Evolutionary conservation across 1,140 invertebrate species (phyloP).

Genomic region (Halictus rubicundus): DNA sequence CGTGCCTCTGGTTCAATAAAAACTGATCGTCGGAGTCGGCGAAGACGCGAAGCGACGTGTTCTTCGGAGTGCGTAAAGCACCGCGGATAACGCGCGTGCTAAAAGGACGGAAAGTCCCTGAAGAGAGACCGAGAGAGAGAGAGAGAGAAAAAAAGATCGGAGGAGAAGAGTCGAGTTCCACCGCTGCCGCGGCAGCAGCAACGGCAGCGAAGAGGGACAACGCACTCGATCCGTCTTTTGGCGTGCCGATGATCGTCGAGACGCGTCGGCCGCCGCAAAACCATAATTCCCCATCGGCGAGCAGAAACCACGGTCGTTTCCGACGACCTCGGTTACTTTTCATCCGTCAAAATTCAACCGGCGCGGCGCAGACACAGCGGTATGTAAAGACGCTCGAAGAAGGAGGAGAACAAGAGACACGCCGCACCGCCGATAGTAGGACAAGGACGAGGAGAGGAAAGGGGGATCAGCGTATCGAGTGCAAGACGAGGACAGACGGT

Average conservation of each 20-base stretch:
- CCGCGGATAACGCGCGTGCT: slow-evolving; percentile 38
- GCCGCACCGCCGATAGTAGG: slow-evolving; percentile 5
- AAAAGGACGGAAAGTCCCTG: slow-evolving; percentile 9
- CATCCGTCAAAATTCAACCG: slow-evolving; percentile 61
- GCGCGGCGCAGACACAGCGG: slow-evolving; percentile 42
- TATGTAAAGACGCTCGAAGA: slow-evolving; percentile 24
- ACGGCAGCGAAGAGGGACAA: slow-evolving; percentile 9
- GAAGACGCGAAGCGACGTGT: slow-evolving; percentile 30
- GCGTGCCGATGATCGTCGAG: slow-evolving; percentile 38
- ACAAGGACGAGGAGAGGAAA: slow-evolving; percentile 17
- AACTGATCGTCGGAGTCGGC: slow-evolving; percentile 26
- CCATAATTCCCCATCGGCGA: slow-evolving; percentile 53
- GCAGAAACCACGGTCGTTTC: slow-evolving; percentile 47
- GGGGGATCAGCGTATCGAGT: slow-evolving; percentile 19
- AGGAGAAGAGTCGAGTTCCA: not conserved
- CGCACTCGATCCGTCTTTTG: slow-evolving; percentile 45
- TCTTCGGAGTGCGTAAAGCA: slow-evolving; percentile 46
- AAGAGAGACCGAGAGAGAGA: too few species aligned
- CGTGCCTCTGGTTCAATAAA: not conserved
- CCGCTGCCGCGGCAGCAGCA: not conserved
- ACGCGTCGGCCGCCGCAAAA: slow-evolving; percentile 44
- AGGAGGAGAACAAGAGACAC: slow-evolving; percentile 19
- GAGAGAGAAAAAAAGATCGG: slow-evolving; percentile 4
- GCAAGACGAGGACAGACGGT: slow-evolving; percentile 35
- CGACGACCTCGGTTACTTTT: slow-evolving; percentile 58